Base-by-base conservation (phyloP, 2,113 vertebrate genomes). In the Grammomys dolichurus region DNA sequence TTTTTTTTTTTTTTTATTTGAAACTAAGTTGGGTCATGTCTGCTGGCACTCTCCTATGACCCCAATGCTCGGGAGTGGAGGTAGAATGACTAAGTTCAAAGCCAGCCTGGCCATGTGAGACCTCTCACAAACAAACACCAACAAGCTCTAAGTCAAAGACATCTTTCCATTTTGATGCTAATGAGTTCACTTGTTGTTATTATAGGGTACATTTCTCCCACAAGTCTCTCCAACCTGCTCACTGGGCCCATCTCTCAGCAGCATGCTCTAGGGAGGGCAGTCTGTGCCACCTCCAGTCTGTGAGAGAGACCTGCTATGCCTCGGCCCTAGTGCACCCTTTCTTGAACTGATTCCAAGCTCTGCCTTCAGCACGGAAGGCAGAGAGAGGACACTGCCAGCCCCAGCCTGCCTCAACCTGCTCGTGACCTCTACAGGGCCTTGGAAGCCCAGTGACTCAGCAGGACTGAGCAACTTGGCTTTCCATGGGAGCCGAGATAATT, bases 401-500 rank as follows among this genome's bases (percentile, higher is more conserved):
- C 40, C 20, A 65, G 93, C 93, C 76, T 67, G 89, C 40, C 84
- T 46, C 43, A 65, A 89, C 91, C 81, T 67, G 89, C 40, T 8
- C 13, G 28, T 85, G 63, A 87, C 67, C 69, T 81, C 92, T 67
- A 14, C 11, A 20, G 58, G 84, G 20, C 31, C 78, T 88, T 77
- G 73, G 2, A 26, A 70, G 48, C 54, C 20, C 13, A 43, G 58
- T 84, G 84, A 97, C 85, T 97, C 65, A 54, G 84, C 90, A 1
- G 84, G 96, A 93, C 89, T 96, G 94, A 82, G 95, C 96, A 89
- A 11, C 92, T 54, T 33, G 46, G 26, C 92, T 84, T 85, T 89
- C n/a, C n/a, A 20, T n/a, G 82, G 76, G 82, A 88, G 70, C 89
- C 60, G 16, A 87, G 77, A 19, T 46, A 46, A 48, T 87, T 51